Percentiles rank a stretch among this genome's conserved stretches.
Conservation (phyloP, 2,888 invertebrate genomes). For the Callyntrura guangdongensis region DNA sequence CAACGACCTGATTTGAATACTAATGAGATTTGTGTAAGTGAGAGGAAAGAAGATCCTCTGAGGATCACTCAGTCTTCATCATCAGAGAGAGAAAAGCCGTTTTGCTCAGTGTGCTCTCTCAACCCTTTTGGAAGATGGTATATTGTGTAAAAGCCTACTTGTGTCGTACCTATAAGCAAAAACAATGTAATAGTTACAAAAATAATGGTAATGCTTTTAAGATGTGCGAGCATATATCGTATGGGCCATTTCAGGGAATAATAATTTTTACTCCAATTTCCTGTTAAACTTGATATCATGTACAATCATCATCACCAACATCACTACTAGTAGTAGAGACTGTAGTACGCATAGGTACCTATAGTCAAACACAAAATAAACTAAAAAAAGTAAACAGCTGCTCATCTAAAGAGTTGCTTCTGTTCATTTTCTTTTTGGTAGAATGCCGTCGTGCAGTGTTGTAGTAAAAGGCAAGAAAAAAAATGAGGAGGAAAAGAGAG, state of each 20-base stretch:
- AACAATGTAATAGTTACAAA: not conserved
- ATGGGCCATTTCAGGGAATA: slow-evolving; percentile 50
- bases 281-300: slow-evolving; percentile 72
- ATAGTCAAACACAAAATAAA: slow-evolving; percentile 6
- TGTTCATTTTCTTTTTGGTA: slow-evolving; percentile 30
- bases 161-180: slow-evolving; percentile 12
- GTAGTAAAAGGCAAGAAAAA: not conserved
- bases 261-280: slow-evolving; percentile 74
- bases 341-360: not conserved
- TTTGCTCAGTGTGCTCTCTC: slow-evolving; percentile 12
- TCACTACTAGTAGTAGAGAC: not conserved
- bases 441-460: not conserved
- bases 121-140: not conserved
- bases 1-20: slow-evolving; percentile 72
- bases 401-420: slow-evolving; percentile 37
- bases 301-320: slow-evolving; percentile 7
- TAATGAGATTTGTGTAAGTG: slow-evolving; percentile 68
- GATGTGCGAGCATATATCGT: slow-evolving; percentile 27
- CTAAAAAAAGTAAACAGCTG: slow-evolving; percentile 66
- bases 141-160: slow-evolving; percentile 1
- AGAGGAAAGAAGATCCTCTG: slow-evolving; percentile 55
- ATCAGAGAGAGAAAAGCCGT: not conserved
- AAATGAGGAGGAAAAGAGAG: not conserved
- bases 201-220: not conserved
- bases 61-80: not conserved